These are phyloP conservation scores for Astyanax mexicanus DNA, from an alignment of 2,797 vertebrate genomes.

Conservation along the genomic window DNA sequence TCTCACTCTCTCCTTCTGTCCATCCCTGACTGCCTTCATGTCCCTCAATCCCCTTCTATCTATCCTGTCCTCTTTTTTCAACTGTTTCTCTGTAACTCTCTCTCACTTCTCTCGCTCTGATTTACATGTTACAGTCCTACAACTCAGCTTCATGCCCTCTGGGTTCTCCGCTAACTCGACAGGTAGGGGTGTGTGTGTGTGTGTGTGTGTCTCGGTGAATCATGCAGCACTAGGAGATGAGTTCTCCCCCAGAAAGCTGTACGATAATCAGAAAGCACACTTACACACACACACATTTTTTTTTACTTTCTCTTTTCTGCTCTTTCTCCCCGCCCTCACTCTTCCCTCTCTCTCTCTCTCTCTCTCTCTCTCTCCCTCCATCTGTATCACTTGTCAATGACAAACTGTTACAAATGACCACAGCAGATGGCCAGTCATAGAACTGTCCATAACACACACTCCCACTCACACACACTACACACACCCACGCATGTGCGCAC, in stretches of 20 bases:
- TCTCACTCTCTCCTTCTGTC: constrained; percentile 39
- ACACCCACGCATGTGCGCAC: constrained; percentile 50
- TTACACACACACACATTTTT: neutral
- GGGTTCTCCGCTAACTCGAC: neutral
- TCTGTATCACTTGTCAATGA: constrained; percentile 76
- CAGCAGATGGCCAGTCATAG: constrained; percentile 75
- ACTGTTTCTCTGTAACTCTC: neutral
- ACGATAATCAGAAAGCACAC: neutral
- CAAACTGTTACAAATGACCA: constrained; percentile 77
- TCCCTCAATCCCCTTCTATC: neutral
- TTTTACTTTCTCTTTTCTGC: neutral
- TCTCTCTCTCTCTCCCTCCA: neutral
- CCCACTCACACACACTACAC: neutral
- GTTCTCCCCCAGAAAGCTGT: neutral
- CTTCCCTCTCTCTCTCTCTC: neutral
- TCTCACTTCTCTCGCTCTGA: neutral
- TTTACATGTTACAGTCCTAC: neutral
- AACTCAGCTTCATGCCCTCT: neutral
- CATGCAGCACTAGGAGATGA: neutral
- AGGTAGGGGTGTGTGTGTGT: constrained; percentile 1
- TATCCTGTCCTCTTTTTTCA: neutral
- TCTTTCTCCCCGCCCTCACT: neutral
- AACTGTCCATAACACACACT: neutral
- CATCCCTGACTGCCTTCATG: no score
- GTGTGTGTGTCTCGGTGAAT: neutral